A percentile compares a stretch with the other conserved stretches of the same genome.
phyloP scores from a whole-genome alignment of 2,797 vertebrate species.

The Ciconia nigra region DNA sequence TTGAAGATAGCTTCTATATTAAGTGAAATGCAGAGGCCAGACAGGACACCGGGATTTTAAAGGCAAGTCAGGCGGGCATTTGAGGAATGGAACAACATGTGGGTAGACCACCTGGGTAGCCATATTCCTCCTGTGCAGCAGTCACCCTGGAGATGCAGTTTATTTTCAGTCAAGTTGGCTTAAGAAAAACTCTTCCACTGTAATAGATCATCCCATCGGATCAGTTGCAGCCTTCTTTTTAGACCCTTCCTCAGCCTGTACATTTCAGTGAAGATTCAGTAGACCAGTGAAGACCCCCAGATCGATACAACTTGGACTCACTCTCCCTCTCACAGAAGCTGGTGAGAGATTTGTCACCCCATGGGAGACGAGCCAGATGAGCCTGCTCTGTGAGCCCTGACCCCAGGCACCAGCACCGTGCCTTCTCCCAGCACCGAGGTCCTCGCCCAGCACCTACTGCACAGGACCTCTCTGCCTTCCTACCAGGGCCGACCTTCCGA shows the following conservation, averaged over 20 bases:
- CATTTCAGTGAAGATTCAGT: neutral
- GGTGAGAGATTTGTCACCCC: neutral
- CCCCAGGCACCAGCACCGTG: accelerated
- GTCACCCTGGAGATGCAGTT: neutral
- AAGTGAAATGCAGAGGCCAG: neutral
- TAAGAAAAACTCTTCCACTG: neutral
- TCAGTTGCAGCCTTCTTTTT: neutral
- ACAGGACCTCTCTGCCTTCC: neutral
- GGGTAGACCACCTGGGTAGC: neutral
- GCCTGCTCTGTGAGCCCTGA: neutral
- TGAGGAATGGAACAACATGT: neutral
- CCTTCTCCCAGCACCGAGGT: neutral
- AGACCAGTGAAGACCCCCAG: neutral
- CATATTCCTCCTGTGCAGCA: neutral
- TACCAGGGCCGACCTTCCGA: neutral
- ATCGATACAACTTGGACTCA: accelerated
- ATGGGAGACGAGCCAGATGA: neutral
- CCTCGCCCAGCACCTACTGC: accelerated
- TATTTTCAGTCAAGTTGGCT: neutral
- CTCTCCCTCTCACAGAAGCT: neutral
- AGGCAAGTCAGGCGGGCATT: neutral
- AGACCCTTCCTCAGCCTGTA: neutral
- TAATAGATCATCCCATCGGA: neutral
- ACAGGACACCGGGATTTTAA: neutral
- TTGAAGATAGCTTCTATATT: neutral